These are phyloP conservation scores for Toxotes lorentzi DNA, from an alignment of 2,797 vertebrate species.

Conservation along the genomic window DNA sequence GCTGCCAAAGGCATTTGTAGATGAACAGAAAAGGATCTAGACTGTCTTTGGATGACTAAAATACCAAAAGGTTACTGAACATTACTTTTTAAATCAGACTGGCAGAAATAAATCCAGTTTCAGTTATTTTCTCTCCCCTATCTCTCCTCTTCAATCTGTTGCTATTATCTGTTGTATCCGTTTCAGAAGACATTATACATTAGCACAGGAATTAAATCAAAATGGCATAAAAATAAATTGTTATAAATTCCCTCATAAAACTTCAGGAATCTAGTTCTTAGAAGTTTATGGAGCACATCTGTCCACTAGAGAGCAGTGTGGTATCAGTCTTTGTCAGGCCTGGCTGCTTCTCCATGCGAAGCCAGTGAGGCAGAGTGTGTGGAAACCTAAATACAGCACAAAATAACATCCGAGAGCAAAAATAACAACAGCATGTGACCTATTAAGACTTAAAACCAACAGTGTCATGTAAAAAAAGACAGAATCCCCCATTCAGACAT, in stretches of 20 bases:
- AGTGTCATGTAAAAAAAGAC: neutral
- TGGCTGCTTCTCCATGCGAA: conserved; percentile 32
- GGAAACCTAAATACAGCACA: conserved; percentile 54
- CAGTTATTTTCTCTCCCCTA: neutral
- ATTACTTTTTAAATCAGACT: neutral
- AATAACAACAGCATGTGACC: conserved; percentile 44
- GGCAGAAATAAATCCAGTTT: neutral
- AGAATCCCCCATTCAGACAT: neutral
- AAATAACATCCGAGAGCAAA: conserved; percentile 42
- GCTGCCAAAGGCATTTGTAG: neutral
- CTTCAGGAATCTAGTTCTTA: conserved; percentile 23
- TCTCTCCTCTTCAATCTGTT: neutral
- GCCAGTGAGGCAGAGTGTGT: conserved; percentile 38
- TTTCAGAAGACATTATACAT: neutral
- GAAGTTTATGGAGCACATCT: conserved; percentile 39
- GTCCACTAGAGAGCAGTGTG: conserved; percentile 83
- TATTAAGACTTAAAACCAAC: conserved; percentile 7
- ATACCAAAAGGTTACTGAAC: neutral
- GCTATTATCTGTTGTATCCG: neutral
- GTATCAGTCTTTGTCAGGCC: conserved; percentile 40
- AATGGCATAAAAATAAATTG: neutral
- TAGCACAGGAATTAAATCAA: neutral
- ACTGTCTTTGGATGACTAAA: neutral
- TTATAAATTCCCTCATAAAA: conserved; percentile 5
- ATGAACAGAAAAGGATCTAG: neutral